Evolutionary conservation across 2,797 vertebrate species (phyloP), one percentile per base, ranked within the genome.

Genomic region (Carduelis carduelis): DNA sequence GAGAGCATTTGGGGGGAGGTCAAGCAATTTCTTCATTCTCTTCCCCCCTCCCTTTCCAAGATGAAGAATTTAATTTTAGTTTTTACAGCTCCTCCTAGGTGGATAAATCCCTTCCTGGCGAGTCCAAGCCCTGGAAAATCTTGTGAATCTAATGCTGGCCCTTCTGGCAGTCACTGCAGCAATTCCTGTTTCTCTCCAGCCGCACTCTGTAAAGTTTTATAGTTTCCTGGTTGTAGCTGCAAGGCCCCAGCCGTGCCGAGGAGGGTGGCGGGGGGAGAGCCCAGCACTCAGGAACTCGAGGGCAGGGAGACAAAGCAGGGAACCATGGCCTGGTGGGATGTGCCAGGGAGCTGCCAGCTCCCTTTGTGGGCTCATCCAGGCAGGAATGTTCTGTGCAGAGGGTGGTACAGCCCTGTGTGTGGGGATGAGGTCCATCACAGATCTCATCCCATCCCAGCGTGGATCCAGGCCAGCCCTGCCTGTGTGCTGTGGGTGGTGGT

Each of bases 201-300:
- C 96, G 69, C 96, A 97, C 96, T 97, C 96, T 96, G 96, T 97
- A 97, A 97, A 97, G 93, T 97, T 97, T 97, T 97, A 97, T 95
- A 83, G 96, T 96, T 97, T 97, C 96, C 96, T 97, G 97, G 93
- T 97, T 97, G 90, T 89, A 93, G 89, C 95, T 97, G 93, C 95
- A 92, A 94, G 96, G 95, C 95, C 93, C 94, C 96, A 84, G 93
- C 83, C 68, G 2, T 91, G 93, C 87, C 19, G 93, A 91, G 87
- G 92, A 91, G 91, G 95, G 95, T 94, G 94, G 92, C 0, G 79
- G 93, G 93, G 91, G 90, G 86, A 88, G 93, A 37, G 59, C 81
- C 68, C 64, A 3, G 50, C 57, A n/a, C 39, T 93, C 50, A 39
- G 96, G 90, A 93, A 52, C 80, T 70, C 6, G 5, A 93, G 83